A percentile compares a stretch with the other conserved stretches of the same genome.
Conservation (phyloP, 2,797 vertebrate species). For the Danionella dracula region DNA sequence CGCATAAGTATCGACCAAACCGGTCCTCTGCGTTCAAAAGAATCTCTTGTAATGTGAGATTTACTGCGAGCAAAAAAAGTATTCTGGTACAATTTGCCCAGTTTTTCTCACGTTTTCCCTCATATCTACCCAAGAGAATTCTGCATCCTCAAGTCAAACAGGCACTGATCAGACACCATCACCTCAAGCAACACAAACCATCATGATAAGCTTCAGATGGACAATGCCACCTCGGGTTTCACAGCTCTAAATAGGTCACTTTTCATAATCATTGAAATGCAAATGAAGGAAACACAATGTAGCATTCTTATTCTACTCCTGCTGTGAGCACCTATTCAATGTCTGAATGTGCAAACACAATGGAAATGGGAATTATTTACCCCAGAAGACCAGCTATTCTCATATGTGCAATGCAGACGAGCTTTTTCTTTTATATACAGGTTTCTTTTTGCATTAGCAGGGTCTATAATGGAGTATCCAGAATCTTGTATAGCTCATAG, state of each 20-base stretch:
- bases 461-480: too few species aligned
- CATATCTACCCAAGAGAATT: too few species aligned
- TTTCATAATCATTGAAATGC: conserved; percentile 36
- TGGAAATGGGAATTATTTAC: conserved; percentile 9
- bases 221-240: conserved; percentile 17
- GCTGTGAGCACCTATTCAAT: conserved; percentile 20
- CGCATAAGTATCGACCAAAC: too few species aligned
- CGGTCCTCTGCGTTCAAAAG: too few species aligned
- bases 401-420: not conserved
- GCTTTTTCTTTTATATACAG: not conserved
- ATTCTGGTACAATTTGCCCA: too few species aligned
- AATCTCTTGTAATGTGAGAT: too few species aligned
- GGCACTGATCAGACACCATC: not conserved
- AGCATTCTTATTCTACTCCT: conserved; percentile 27
- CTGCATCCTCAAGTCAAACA: not conserved
- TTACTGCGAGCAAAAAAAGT: too few species aligned
- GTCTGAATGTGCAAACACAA: conserved; percentile 27
- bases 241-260: conserved; percentile 27
- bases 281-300: conserved; percentile 33
- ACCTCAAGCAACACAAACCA: conserved; percentile 6
- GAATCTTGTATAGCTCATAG: too few species aligned
- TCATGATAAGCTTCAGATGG: conserved; percentile 7
- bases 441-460: too few species aligned
- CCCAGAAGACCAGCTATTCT: not conserved
- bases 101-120: too few species aligned